Evolutionary conservation across 1,140 invertebrate genomes (phyloP).

Genomic region (Homarus americanus): DNA sequence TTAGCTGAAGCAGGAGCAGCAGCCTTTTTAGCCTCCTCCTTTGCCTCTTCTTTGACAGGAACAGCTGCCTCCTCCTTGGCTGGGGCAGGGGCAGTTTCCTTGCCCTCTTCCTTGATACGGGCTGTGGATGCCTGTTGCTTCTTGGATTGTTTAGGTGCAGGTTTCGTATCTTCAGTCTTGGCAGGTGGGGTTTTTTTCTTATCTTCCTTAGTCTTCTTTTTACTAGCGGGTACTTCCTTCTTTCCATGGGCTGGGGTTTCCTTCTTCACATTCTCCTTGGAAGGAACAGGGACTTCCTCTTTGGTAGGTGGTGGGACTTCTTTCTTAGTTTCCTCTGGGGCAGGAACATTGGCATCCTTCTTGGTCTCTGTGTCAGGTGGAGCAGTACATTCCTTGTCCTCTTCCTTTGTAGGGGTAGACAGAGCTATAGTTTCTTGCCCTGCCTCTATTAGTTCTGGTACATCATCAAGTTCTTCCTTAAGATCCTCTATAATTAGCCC

Average conservation of each 20-base stretch:
- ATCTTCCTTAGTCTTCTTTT: background rate
- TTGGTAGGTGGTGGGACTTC: background rate
- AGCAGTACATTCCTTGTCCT: background rate
- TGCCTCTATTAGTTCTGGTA: constrained; percentile 12
- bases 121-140: background rate
- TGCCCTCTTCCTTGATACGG: background rate
- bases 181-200: background rate
- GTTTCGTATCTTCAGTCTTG: background rate
- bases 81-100: background rate
- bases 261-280: background rate
- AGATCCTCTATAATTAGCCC: constrained; percentile 12
- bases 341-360: background rate
- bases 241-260: background rate
- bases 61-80: background rate
- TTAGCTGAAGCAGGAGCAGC: background rate
- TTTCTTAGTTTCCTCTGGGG: background rate
- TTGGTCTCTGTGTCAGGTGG: background rate
- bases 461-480: constrained; percentile 1
- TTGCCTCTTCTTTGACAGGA: background rate
- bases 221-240: background rate
- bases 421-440: background rate
- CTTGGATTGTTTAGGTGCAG: background rate
- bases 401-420: background rate
- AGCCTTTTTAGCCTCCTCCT: constrained; percentile 5
- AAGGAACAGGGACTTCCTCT: background rate